Conservation (phyloP, 2,888 invertebrate genomes). For the Phalera bucephala region DNA sequence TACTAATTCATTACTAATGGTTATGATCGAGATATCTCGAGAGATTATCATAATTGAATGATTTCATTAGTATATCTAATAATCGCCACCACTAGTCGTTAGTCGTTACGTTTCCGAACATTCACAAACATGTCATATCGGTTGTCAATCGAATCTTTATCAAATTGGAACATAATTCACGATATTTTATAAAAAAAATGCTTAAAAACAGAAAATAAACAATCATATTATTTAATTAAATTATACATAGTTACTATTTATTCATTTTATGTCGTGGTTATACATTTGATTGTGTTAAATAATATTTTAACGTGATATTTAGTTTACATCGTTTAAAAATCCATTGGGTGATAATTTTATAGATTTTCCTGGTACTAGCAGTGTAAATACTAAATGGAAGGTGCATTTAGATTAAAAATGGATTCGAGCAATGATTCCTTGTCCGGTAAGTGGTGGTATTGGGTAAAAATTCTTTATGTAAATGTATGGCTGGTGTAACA, state of each 20-base stretch:
- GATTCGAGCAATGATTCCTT: conserved; percentile 71
- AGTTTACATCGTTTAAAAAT: conserved; percentile 11
- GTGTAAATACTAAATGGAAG: conserved; percentile 20
- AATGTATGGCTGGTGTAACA: conserved; percentile 6
- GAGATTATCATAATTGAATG: too few species aligned
- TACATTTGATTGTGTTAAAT: not conserved
- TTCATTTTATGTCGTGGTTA: not conserved
- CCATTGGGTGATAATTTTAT: conserved; percentile 13
- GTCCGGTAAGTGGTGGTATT: conserved; percentile 50
- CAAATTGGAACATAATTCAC: conserved; percentile 17
- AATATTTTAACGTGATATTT: conserved; percentile 1
- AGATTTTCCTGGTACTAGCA: conserved; percentile 14
- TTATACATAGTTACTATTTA: not conserved
- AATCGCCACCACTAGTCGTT: too few species aligned
- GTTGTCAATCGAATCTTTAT: conserved; percentile 24
- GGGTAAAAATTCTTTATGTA: conserved; percentile 10
- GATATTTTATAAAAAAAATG: conserved; percentile 18
- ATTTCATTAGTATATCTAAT: too few species aligned
- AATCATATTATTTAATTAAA: conserved; percentile 4
- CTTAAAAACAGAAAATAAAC: conserved; percentile 14
- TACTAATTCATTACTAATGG: too few species aligned
- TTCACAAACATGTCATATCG: not conserved
- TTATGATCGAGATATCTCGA: too few species aligned
- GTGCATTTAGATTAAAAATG: conserved; percentile 46
- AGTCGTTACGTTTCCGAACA: conserved; percentile 23